These are phyloP conservation scores for Leucozona laternaria DNA, from an alignment of 2,888 invertebrate species.

Conservation along the genomic window DNA sequence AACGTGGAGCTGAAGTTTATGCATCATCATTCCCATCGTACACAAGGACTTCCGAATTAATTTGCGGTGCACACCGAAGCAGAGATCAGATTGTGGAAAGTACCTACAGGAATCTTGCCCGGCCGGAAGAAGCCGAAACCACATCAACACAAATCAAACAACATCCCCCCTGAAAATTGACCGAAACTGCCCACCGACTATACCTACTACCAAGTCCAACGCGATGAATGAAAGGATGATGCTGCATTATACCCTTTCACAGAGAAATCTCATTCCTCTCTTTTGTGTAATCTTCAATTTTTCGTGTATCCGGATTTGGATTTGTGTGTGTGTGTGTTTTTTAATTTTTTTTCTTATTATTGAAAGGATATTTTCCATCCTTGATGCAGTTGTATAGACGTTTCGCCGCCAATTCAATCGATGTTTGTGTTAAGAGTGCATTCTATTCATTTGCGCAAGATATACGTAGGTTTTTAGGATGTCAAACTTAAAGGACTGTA, in stretches of 20 bases:
- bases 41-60: slow-evolving; percentile 49
- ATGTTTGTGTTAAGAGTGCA: slow-evolving; percentile 52
- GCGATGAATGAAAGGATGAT: not conserved
- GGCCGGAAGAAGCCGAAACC: slow-evolving; percentile 22
- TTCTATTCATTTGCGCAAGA: slow-evolving; percentile 40
- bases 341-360: slow-evolving; percentile 9
- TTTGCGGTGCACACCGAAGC: slow-evolving; percentile 44
- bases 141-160: slow-evolving; percentile 14
- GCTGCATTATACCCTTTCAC: slow-evolving; percentile 17
- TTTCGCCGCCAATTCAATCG: slow-evolving; percentile 50
- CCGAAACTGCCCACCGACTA: not conserved
- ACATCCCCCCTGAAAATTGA: not conserved
- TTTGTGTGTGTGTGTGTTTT: not conserved
- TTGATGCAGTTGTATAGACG: slow-evolving; percentile 37
- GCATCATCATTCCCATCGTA: slow-evolving; percentile 26
- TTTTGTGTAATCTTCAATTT: slow-evolving; percentile 57
- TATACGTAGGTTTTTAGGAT: slow-evolving; percentile 9
- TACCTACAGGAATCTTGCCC: slow-evolving; percentile 8
- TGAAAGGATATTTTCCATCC: not conserved
- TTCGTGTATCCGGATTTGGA: slow-evolving; percentile 56
- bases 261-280: slow-evolving; percentile 29
- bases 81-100: slow-evolving; percentile 44
- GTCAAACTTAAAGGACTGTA: slow-evolving; percentile 15
- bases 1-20: slow-evolving; percentile 11
- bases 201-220: not conserved